Percentiles rank a stretch among this genome's conserved stretches.
These are phyloP conservation scores for Anhinga rufa DNA, from an alignment of 2,113 vertebrate genomes.

Conservation along the genomic window DNA sequence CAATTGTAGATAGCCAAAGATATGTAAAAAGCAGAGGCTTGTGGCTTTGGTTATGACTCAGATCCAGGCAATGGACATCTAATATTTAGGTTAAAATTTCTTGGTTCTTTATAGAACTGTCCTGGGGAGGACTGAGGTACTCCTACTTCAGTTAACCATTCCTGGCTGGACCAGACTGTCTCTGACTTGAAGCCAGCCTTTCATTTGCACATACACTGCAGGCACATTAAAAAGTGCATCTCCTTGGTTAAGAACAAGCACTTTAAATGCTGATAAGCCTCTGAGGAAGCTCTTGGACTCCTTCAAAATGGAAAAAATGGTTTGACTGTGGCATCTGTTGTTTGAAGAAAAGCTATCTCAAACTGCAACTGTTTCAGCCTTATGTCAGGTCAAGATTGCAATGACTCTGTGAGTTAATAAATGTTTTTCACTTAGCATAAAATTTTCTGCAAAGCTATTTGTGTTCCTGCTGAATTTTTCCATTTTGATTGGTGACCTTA, in stretches of 20 bases:
- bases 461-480: neutral
- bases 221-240: neutral
- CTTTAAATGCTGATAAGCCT: neutral
- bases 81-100: neutral
- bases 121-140: neutral
- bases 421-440: neutral
- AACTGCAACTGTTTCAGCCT: neutral
- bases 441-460: neutral
- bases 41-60: neutral
- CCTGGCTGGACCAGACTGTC: neutral
- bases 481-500: neutral
- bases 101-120: neutral
- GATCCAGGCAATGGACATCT: neutral
- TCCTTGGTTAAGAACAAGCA: rapidly evolving
- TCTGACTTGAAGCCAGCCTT: neutral
- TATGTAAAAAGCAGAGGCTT: neutral
- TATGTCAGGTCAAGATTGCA: neutral
- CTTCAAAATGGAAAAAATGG: neutral
- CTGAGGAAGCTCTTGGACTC: neutral
- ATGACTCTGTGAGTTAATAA: neutral
- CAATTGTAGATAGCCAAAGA: neutral
- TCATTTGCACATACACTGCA: neutral
- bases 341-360: neutral
- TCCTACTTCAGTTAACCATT: neutral
- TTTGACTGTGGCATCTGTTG: neutral